A percentile compares a stretch with the other conserved stretches of the same genome.
Conservation (phyloP, 2,113 vertebrate genomes). For the Scolopax mira region DNA sequence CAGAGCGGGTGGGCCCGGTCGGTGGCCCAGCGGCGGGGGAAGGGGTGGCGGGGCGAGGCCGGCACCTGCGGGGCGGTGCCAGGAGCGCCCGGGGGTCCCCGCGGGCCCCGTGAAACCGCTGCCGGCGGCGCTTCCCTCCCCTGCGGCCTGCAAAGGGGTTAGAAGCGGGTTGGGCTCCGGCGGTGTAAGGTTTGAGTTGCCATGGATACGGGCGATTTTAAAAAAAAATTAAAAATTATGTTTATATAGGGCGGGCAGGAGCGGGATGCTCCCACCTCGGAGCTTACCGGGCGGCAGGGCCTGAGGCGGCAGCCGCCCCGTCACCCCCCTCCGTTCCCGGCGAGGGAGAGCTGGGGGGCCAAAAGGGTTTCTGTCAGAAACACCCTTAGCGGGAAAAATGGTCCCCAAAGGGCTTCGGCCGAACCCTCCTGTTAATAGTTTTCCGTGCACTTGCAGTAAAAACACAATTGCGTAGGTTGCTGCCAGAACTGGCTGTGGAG, state of each 20-base stretch:
- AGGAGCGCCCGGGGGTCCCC: neutral
- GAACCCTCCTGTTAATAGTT: rapidly evolving
- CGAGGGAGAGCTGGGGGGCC: neutral
- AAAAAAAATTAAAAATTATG: neutral
- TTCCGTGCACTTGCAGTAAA: rapidly evolving
- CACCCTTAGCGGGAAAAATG: rapidly evolving
- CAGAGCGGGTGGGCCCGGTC: neutral
- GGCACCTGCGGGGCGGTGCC: neutral
- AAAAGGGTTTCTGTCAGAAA: rapidly evolving
- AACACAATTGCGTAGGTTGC: rapidly evolving
- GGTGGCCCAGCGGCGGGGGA: neutral
- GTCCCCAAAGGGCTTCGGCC: neutral
- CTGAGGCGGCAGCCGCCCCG: neutral
- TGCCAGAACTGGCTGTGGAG: neutral
- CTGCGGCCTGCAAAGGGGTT: neutral
- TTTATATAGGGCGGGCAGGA: neutral
- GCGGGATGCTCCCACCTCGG: neutral
- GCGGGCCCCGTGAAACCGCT: neutral
- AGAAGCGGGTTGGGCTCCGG: neutral
- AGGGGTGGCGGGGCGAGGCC: neutral
- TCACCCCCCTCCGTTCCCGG: too few species aligned
- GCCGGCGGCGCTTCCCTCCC: neutral
- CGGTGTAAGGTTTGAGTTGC: neutral
- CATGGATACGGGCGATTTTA: neutral
- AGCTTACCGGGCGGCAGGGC: neutral